These are phyloP conservation scores for Neostethus bicornis DNA, from an alignment of 2,797 vertebrate genomes.

Conservation along the genomic window DNA sequence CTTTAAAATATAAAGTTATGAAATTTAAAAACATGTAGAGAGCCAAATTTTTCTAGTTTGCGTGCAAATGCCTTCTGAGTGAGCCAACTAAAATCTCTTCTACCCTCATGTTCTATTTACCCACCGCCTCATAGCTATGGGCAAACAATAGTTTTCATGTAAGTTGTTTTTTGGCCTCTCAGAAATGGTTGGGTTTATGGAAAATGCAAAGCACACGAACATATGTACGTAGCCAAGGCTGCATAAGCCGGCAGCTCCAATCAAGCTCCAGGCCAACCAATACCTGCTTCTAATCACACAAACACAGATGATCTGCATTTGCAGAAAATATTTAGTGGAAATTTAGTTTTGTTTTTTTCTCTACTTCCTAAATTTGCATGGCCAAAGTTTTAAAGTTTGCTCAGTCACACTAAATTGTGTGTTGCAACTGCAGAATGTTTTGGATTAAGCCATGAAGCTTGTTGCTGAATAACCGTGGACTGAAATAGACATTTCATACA, in stretches of 20 bases:
- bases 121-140: conserved; percentile 69
- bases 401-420: conserved; percentile 3
- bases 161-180: conserved; percentile 83
- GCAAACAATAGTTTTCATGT: conserved; percentile 80
- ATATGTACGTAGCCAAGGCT: conserved; percentile 49
- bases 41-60: conserved; percentile 88
- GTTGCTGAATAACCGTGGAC: background rate
- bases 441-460: conserved; percentile 1
- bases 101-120: conserved; percentile 40
- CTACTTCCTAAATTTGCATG: conserved; percentile 7
- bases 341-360: conserved; percentile 21
- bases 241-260: conserved; percentile 19
- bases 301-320: conserved; percentile 32
- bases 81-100: conserved; percentile 34
- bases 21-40: conserved; percentile 87
- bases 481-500: background rate
- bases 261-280: conserved; percentile 30
- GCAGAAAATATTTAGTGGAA: conserved; percentile 16
- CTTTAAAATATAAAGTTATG: conserved; percentile 93
- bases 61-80: conserved; percentile 90
- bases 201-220: conserved; percentile 84
- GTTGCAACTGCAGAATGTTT: conserved; percentile 10
- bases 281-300: conserved; percentile 25
- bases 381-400: conserved; percentile 6
- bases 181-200: conserved; percentile 80